Conservation (phyloP, 2,797 vertebrate species). For the Podarcis siculus region DNA sequence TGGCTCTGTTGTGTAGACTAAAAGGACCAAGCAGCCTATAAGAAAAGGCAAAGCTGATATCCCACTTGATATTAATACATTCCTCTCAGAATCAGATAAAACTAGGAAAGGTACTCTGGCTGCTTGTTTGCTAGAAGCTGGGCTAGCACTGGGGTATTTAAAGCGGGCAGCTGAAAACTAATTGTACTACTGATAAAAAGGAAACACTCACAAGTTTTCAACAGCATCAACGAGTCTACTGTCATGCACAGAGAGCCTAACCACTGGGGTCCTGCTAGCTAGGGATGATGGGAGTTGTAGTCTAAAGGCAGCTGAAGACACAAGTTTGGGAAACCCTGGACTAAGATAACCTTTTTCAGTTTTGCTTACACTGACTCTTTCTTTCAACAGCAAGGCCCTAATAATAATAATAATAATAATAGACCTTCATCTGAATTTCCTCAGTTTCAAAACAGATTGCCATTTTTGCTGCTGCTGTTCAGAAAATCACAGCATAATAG, state of each 20-base stretch:
- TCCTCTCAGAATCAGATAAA: not conserved
- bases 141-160: not conserved
- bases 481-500: not conserved
- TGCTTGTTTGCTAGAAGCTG: not conserved
- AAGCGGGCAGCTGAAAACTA: not conserved
- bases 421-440: not conserved
- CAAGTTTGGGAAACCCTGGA: not conserved
- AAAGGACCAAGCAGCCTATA: not conserved
- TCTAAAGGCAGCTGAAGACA: too few relatives aligned
- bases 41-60: constrained; percentile 35
- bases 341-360: not conserved
- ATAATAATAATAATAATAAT: too few relatives aligned
- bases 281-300: too few relatives aligned
- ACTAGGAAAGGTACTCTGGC: not conserved
- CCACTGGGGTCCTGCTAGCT: too few relatives aligned
- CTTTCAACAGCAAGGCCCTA: not conserved
- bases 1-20: not conserved
- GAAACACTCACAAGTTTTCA: not conserved
- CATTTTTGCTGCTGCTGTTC: not conserved
- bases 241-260: not conserved
- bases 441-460: not conserved
- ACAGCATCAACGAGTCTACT: not conserved
- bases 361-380: not conserved
- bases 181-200: not conserved
- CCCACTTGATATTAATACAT: fast-evolving